Conservation (phyloP, 1,140 invertebrate species). For the Kradibia gibbosae region DNA sequence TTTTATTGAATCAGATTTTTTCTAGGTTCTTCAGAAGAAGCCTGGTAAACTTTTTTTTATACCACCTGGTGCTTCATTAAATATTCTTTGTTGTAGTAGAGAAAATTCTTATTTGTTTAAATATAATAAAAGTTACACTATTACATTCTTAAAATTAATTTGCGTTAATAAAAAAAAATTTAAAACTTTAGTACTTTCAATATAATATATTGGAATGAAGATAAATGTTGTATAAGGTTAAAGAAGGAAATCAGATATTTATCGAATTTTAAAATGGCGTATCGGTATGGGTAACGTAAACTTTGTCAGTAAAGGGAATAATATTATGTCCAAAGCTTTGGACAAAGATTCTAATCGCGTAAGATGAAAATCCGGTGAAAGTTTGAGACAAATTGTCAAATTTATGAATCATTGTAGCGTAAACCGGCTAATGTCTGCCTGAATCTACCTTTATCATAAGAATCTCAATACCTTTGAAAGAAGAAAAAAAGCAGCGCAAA, state of each 20-base stretch:
- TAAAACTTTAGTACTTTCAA: not conserved
- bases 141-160: no score
- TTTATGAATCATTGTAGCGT: conserved; percentile 68
- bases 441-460: conserved; percentile 59
- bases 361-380: conserved; percentile 68
- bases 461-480: conserved; percentile 67
- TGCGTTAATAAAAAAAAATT: not conserved
- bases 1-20: no score
- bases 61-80: no score
- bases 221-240: not conserved
- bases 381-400: conserved; percentile 69
- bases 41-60: no score
- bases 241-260: conserved; percentile 11
- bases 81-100: no score
- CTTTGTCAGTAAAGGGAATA: conserved; percentile 59
- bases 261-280: conserved; percentile 4
- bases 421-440: conserved; percentile 48
- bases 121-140: no score
- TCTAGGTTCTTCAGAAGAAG: no score
- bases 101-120: no score
- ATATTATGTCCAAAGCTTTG: conserved; percentile 62
- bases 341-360: conserved; percentile 61
- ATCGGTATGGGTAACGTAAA: not conserved
- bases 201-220: not conserved
- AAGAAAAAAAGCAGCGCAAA: conserved; percentile 8